Evolutionary conservation across 2,113 vertebrate genomes (phyloP).

Genomic region (Podarcis raffonei): DNA sequence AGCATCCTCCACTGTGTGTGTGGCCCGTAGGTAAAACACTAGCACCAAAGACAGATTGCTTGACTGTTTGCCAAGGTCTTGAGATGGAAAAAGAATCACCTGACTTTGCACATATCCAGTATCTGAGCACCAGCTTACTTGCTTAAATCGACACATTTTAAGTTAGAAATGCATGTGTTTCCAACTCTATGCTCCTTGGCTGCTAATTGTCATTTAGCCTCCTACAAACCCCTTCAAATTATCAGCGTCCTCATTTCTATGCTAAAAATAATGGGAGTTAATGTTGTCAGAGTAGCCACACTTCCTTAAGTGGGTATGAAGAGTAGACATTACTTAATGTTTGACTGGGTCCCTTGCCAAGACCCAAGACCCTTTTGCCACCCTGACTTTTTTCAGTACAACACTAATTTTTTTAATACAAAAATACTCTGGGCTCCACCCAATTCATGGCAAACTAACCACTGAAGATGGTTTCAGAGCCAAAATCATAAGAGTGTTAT

Average conservation of each 20-base stretch:
- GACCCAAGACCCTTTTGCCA: neutral
- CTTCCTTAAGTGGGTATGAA: slow-evolving; percentile 41
- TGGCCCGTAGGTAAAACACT: slow-evolving; percentile 34
- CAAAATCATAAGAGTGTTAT: slow-evolving; percentile 9
- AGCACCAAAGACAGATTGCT: slow-evolving; percentile 18
- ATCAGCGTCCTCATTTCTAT: neutral
- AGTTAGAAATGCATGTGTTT: neutral
- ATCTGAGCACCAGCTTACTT: neutral
- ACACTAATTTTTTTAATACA: neutral
- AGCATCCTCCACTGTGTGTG: slow-evolving; percentile 22
- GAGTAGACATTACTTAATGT: slow-evolving; percentile 57
- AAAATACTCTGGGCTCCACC: slow-evolving; percentile 12
- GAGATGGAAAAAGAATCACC: slow-evolving; percentile 19
- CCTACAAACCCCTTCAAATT: slow-evolving; percentile 2
- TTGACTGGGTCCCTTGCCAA: slow-evolving; percentile 52
- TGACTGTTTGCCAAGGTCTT: slow-evolving; percentile 8
- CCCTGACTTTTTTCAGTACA: neutral
- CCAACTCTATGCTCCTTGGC: neutral
- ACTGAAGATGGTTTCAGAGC: slow-evolving; percentile 33
- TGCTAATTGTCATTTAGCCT: neutral
- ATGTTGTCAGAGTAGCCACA: slow-evolving; percentile 60
- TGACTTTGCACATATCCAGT: slow-evolving; percentile 20
- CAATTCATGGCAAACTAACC: slow-evolving; percentile 35
- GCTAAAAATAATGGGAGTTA: slow-evolving; percentile 33
- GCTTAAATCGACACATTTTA: neutral